Percentiles rank a stretch among this genome's conserved stretches.
Conservation (phyloP, 2,888 invertebrate genomes). For the Teleiodes luculella region DNA sequence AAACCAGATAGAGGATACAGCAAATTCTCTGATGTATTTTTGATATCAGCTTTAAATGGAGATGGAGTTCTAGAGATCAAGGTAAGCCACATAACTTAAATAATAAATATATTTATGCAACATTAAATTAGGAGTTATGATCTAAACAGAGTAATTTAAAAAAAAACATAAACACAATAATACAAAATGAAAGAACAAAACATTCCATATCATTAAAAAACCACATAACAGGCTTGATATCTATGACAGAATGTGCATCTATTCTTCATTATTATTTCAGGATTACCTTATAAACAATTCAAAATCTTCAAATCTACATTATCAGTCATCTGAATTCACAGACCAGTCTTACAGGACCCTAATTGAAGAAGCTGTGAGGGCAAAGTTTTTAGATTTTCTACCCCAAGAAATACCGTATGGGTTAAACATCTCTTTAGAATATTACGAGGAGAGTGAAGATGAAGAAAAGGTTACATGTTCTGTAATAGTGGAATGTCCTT, state of each 20-base stretch:
- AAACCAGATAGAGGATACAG: slow-evolving; percentile 49
- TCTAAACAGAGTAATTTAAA: too few relatives aligned
- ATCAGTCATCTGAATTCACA: slow-evolving; percentile 82
- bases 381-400: slow-evolving; percentile 89
- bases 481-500: slow-evolving; percentile 81
- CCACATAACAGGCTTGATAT: too few relatives aligned
- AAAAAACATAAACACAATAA: too few relatives aligned
- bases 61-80: slow-evolving; percentile 85
- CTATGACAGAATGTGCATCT: too few relatives aligned
- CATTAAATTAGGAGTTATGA: too few relatives aligned
- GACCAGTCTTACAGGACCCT: slow-evolving; percentile 85
- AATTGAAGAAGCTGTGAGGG: slow-evolving; percentile 86
- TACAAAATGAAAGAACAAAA: too few relatives aligned
- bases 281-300: slow-evolving; percentile 84
- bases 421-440: slow-evolving; percentile 82
- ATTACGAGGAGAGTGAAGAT: slow-evolving; percentile 78
- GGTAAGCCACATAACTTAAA: slow-evolving; percentile 52
- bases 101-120: too few relatives aligned
- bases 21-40: slow-evolving; percentile 91
- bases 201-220: too few relatives aligned
- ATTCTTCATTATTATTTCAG: slow-evolving; percentile 57
- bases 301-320: slow-evolving; percentile 82
- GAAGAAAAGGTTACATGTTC: slow-evolving; percentile 67
- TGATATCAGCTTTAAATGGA: slow-evolving; percentile 91
- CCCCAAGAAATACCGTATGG: slow-evolving; percentile 92